These are phyloP conservation scores for Acomys russatus DNA, from an alignment of 2,797 vertebrate species.

Conservation along the genomic window DNA sequence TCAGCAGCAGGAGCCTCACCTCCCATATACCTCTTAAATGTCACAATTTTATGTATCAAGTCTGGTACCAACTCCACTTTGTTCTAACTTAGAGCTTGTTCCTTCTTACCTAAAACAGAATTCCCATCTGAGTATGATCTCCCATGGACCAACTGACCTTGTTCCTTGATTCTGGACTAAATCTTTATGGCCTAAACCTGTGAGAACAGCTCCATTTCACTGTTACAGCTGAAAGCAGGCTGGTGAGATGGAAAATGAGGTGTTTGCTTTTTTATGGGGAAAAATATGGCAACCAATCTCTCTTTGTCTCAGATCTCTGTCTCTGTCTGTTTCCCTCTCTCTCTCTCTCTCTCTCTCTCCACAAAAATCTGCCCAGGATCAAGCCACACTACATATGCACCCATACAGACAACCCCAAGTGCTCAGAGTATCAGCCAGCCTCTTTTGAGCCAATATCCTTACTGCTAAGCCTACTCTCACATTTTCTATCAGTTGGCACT, in stretches of 20 bases:
- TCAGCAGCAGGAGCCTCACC: too few relatives aligned
- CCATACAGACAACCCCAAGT: background rate
- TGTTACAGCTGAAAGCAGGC: background rate
- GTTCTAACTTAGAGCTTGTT: background rate
- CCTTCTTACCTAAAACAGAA: constrained; percentile 38
- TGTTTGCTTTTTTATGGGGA: background rate
- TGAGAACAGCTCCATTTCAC: background rate
- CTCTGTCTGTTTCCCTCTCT: too few relatives aligned
- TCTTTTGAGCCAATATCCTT: background rate
- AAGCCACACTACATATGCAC: background rate
- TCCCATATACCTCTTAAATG: background rate
- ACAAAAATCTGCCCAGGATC: background rate
- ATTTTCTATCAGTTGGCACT: background rate
- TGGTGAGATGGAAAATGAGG: background rate
- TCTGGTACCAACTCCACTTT: background rate
- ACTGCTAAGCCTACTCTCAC: background rate
- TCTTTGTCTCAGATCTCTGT: background rate
- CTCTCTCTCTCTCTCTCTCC: background rate
- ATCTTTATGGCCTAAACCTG: background rate
- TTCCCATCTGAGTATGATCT: background rate
- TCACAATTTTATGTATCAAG: background rate
- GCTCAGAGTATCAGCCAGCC: background rate
- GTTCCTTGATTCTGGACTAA: background rate
- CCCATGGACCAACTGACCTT: background rate
- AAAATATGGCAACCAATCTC: background rate